phyloP scores from a whole-genome alignment of 2,113 vertebrate species.

The Chiloscyllium plagiosum region DNA sequence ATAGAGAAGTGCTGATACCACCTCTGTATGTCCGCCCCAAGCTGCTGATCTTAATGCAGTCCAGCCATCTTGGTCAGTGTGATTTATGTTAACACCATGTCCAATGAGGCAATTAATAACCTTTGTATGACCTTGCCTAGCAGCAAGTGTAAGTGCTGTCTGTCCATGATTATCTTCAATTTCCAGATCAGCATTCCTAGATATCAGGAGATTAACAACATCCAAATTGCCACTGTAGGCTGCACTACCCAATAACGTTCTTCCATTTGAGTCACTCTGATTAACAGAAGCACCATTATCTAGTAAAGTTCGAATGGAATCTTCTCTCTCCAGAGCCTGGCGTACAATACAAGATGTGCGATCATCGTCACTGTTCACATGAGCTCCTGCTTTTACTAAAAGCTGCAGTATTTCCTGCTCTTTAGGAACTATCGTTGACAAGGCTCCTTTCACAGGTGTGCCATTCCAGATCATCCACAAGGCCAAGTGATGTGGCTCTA shows the following conservation, averaged over 20 bases:
- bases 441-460: slow-evolving; percentile 86
- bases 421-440: slow-evolving; percentile 81
- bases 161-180: slow-evolving; percentile 84
- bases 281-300: slow-evolving; percentile 90
- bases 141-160: slow-evolving; percentile 86
- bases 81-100: slow-evolving; percentile 86
- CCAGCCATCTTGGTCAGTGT: slow-evolving; percentile 94
- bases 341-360: slow-evolving; percentile 82
- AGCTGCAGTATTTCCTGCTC: slow-evolving; percentile 92
- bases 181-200: slow-evolving; percentile 82
- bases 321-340: slow-evolving; percentile 89
- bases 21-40: slow-evolving; percentile 93
- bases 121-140: slow-evolving; percentile 93
- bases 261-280: slow-evolving; percentile 81
- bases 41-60: slow-evolving; percentile 87
- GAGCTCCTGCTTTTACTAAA: slow-evolving; percentile 90
- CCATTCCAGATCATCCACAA: slow-evolving; percentile 99
- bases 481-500: slow-evolving; percentile 82
- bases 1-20: slow-evolving; percentile 88
- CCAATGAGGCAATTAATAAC: slow-evolving; percentile 93
- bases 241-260: slow-evolving; percentile 83
- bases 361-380: slow-evolving; percentile 85
- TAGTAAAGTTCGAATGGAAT: slow-evolving; percentile 84
- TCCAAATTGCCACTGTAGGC: slow-evolving; percentile 91
- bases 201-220: slow-evolving; percentile 85